Percentiles rank a stretch among this genome's conserved stretches.
Conservation (phyloP, 2,113 vertebrate species). For the Falcunculus frontatus region DNA sequence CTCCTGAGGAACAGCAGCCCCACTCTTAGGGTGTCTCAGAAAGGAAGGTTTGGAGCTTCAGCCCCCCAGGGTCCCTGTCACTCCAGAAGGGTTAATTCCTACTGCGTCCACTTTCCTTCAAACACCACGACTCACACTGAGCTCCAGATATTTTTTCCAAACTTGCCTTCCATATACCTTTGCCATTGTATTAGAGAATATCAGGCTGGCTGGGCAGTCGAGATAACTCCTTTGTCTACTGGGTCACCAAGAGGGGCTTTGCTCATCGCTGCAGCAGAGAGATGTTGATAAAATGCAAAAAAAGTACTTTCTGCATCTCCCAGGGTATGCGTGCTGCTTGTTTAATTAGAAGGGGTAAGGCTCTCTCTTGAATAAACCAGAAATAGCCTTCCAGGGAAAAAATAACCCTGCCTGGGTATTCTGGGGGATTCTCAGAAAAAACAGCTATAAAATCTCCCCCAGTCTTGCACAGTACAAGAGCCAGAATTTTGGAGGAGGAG, state of each 20-base stretch:
- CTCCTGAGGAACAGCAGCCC: not conserved
- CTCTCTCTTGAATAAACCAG: not conserved
- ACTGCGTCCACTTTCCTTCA: not conserved
- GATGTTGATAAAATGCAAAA: not conserved
- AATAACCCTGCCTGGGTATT: not conserved
- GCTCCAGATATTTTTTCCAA: not conserved
- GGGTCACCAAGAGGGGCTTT: not conserved
- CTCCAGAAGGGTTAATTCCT: not conserved
- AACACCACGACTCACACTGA: not conserved
- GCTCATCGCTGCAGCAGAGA: not conserved
- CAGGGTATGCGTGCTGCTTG: not conserved
- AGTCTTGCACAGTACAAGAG: not conserved
- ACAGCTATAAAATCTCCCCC: not conserved
- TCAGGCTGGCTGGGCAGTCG: not conserved
- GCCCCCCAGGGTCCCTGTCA: not conserved
- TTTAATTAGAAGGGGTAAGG: slow-evolving; percentile 14
- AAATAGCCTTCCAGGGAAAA: slow-evolving; percentile 8
- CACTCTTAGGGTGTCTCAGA: not conserved
- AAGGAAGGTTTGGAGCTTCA: not conserved
- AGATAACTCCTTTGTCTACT: not conserved
- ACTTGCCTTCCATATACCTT: not conserved
- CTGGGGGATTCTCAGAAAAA: not conserved
- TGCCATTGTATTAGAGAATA: not conserved
- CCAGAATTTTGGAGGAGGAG: not conserved
- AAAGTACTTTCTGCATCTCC: not conserved